Evolutionary conservation across 2,113 vertebrate species (phyloP), one percentile per base, ranked within the genome.

Genomic region (Silurus glanis): DNA sequence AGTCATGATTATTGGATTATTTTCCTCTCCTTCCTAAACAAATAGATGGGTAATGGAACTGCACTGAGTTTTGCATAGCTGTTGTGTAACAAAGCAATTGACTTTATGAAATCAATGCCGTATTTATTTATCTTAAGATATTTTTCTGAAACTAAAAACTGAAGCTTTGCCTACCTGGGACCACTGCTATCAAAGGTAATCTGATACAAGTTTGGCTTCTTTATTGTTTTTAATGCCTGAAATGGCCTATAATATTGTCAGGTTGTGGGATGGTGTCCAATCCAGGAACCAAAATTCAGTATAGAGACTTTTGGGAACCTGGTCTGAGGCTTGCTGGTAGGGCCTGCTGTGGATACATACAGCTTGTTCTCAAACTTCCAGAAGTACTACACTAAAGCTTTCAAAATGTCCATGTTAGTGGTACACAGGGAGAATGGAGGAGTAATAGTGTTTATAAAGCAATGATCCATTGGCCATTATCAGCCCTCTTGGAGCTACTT

Each of bases 231-330:
- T n/a, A 76, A 17, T 64, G 16, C 23, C 17, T 55, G 61, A 56
- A 67, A 16, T 69, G 7, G 53, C 17, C 28, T 59, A 13, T 59
- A 53, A 80, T 67, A 17, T 19, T 71, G 13, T 81, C 45, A 58
- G 28, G 13, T 69, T 71, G 59, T 6, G 9, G 62, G 25, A 23
- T 47, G 21, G 5, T 56, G 23, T 85, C 53, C 64, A 69, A 80
- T 55, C 51, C 84, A 69, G 17, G 80, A 80, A 66, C 10, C 74
- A 59, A 21, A 81, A 71, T 86, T 79, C n/a, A 55, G 51, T 72
- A 17, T 56, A 16, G 5, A 23, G 21, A 56, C 5, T 25, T 59
- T 51, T 53, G 23, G 28, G 9, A 49, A 71, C 17, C 37, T 59
- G 14, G 19, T 37, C 14, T 10, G 19, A n/a, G 17, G 75, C 56